Conservation (phyloP, 2,113 vertebrate genomes). For the Melanerpes formicivorus region DNA sequence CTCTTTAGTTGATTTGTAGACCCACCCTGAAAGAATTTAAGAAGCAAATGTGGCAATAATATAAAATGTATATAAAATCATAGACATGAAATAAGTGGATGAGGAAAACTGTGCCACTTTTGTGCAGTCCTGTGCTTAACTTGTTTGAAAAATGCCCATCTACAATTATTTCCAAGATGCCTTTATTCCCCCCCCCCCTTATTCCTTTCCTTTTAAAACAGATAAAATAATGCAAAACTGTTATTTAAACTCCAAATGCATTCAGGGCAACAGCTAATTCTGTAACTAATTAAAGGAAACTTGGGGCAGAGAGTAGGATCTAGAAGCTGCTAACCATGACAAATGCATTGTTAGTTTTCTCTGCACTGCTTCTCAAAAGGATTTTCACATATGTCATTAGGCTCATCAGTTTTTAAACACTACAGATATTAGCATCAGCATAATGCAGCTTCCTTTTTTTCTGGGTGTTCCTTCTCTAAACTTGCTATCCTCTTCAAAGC, state of each 20-base stretch:
- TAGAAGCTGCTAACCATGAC: neutral
- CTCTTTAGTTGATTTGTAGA: neutral
- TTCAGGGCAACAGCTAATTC: neutral
- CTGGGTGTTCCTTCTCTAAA: constrained; percentile 1
- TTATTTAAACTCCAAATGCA: neutral
- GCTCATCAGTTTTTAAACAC: constrained; percentile 26
- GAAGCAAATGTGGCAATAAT: neutral
- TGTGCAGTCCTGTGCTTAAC: neutral
- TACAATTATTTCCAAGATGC: neutral
- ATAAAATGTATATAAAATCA: too few relatives aligned
- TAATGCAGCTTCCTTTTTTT: neutral
- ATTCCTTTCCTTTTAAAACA: neutral
- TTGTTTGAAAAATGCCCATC: neutral
- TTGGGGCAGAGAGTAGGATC: neutral
- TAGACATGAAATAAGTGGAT: neutral
- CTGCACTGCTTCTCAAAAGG: neutral
- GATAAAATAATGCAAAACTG: neutral
- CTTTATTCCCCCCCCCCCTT: neutral
- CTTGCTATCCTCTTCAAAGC: constrained; percentile 14
- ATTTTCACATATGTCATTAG: neutral
- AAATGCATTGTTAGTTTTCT: neutral
- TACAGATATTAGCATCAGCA: neutral
- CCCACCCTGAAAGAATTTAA: neutral
- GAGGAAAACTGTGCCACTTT: neutral
- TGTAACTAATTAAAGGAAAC: neutral